Conservation (phyloP, 2,797 vertebrate genomes). For the Allenopithecus nigroviridis region DNA sequence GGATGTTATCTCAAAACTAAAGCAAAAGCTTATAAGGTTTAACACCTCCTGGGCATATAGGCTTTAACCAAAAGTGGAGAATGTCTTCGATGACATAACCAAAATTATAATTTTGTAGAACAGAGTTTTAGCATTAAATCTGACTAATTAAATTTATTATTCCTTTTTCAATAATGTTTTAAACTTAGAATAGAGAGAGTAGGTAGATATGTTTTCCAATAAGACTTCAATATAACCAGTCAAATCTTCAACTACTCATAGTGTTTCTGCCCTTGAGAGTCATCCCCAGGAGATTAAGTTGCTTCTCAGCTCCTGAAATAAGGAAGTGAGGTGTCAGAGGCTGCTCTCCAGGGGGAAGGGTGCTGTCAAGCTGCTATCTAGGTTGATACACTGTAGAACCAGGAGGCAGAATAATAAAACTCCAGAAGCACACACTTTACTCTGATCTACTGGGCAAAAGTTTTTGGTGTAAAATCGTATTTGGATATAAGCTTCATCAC, state of each 20-base stretch:
- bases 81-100: neutral
- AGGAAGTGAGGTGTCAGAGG: neutral
- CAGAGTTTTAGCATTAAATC: conserved; percentile 8
- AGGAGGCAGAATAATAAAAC: neutral
- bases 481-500: neutral
- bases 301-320: neutral
- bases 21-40: neutral
- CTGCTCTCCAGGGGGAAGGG: neutral
- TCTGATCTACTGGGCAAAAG: neutral
- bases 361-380: neutral
- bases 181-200: neutral
- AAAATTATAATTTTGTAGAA: neutral
- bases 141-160: neutral
- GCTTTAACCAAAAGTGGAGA: conserved; percentile 2
- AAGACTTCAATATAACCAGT: neutral
- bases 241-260: neutral
- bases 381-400: neutral
- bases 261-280: neutral
- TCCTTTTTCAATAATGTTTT: neutral
- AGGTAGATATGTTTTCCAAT: neutral
- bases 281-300: neutral
- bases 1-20: neutral
- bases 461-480: neutral
- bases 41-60: neutral
- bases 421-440: neutral